Evolutionary conservation across 2,888 invertebrate genomes (phyloP).

Genomic region (Cosmorhoe ocellata): DNA sequence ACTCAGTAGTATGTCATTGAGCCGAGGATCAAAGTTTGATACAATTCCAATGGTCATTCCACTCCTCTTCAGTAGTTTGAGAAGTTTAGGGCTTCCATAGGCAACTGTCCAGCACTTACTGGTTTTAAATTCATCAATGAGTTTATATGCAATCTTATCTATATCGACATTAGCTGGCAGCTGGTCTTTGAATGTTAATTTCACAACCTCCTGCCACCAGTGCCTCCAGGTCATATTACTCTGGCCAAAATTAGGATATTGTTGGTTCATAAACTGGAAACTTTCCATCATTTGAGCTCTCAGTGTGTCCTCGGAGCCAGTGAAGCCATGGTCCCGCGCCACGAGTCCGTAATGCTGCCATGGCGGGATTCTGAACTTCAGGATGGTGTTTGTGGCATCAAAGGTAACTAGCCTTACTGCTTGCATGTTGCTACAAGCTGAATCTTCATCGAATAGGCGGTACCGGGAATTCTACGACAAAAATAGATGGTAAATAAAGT

Average conservation of each 20-base stretch:
- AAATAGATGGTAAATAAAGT: too few species aligned
- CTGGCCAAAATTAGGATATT: constrained; percentile 92
- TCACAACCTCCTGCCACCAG: constrained; percentile 91
- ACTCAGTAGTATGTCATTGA: constrained; percentile 85
- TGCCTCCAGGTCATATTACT: constrained; percentile 87
- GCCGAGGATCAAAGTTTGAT: constrained; percentile 94
- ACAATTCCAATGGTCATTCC: constrained; percentile 86
- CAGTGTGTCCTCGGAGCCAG: constrained; percentile 75
- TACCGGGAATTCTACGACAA: neutral
- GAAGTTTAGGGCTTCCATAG: constrained; percentile 85
- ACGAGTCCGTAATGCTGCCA: constrained; percentile 88
- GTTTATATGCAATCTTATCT: constrained; percentile 75
- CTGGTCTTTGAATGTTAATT: constrained; percentile 83
- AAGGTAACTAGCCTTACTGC: constrained; percentile 89
- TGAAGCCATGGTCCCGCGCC: constrained; percentile 86
- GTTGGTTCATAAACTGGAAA: constrained; percentile 84
- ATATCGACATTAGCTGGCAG: constrained; percentile 52
- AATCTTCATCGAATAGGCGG: neutral
- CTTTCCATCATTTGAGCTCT: constrained; percentile 85
- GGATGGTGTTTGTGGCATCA: constrained; percentile 93
- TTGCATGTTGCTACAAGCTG: constrained; percentile 42
- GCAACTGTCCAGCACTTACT: constrained; percentile 87
- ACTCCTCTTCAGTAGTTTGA: constrained; percentile 80
- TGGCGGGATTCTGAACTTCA: constrained; percentile 87
- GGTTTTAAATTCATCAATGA: constrained; percentile 88